phyloP scores from a whole-genome alignment of 2,797 vertebrate genomes.

The Amphiprion clarkii region DNA sequence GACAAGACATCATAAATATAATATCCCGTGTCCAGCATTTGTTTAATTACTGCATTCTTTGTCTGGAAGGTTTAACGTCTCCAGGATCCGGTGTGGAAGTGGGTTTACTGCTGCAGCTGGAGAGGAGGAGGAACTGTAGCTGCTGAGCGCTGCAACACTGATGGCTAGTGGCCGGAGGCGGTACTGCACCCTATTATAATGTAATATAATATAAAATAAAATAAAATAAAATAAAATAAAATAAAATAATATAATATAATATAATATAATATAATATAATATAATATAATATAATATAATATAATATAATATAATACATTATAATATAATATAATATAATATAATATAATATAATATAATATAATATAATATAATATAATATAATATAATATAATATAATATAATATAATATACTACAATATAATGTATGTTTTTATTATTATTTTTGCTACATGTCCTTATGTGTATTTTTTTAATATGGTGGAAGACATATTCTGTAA shows the following conservation, averaged over 20 bases:
- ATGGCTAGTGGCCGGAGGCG: slow-evolving; percentile 19
- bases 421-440: no score
- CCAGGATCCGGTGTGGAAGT: not conserved
- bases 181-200: not conserved
- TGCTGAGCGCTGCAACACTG: slow-evolving; percentile 8
- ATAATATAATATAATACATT: no score
- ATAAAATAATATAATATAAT: no score
- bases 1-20: not conserved
- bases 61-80: slow-evolving; percentile 27
- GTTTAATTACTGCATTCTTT: slow-evolving; percentile 29
- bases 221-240: no score
- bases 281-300: not conserved
- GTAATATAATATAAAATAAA: not conserved
- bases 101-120: slow-evolving; percentile 24
- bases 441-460: no score
- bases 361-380: no score
- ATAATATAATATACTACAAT: no score
- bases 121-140: slow-evolving; percentile 31
- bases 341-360: no score
- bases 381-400: no score
- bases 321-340: no score
- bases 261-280: not conserved
- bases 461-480: no score
- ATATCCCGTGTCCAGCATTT: not conserved
- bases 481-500: no score